Evolutionary conservation across 2,888 invertebrate species (phyloP).

Genomic region (Dascillus cervinus): DNA sequence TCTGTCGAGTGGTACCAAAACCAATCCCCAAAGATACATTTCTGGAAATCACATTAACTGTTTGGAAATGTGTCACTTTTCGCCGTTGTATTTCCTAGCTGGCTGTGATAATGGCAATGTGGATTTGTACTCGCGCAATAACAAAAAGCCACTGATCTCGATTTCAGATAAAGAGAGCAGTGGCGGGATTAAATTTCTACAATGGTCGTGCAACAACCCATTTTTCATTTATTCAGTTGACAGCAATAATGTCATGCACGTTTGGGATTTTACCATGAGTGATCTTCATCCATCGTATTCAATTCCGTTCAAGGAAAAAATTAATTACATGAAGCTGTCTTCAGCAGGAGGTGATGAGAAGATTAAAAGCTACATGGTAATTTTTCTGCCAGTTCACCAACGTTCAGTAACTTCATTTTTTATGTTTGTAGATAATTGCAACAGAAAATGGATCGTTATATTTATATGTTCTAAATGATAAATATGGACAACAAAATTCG

Average conservation of each 20-base stretch:
- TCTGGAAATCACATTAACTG: slow-evolving; percentile 37
- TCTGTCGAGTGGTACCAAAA: slow-evolving; percentile 30
- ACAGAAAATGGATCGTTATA: slow-evolving; percentile 40
- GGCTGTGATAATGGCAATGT: slow-evolving; percentile 47
- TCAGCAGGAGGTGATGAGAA: slow-evolving; percentile 25
- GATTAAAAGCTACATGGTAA: slow-evolving; percentile 42
- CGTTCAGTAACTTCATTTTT: slow-evolving; percentile 4
- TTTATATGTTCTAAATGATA: slow-evolving; percentile 42
- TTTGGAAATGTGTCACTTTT: slow-evolving; percentile 45
- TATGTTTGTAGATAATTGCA: slow-evolving; percentile 43
- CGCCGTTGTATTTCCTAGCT: slow-evolving; percentile 43
- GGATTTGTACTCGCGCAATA: slow-evolving; percentile 41
- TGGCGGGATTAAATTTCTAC: slow-evolving; percentile 38
- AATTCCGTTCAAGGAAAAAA: slow-evolving; percentile 38
- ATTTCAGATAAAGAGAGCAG: slow-evolving; percentile 29
- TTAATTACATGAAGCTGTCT: slow-evolving; percentile 42
- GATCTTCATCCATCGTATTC: slow-evolving; percentile 45
- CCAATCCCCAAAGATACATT: slow-evolving; percentile 29
- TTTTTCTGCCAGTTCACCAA: too few species aligned
- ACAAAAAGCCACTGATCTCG: slow-evolving; percentile 40
- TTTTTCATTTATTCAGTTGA: slow-evolving; percentile 47
- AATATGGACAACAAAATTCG: slow-evolving; percentile 37
- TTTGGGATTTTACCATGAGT: slow-evolving; percentile 48
- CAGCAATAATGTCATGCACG: slow-evolving; percentile 40
- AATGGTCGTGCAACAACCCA: slow-evolving; percentile 49